A percentile compares a stretch with the other conserved stretches of the same genome.
Conservation (phyloP, 92 coral and sea anemone species). For the Umimayanthus chanpuru region DNA sequence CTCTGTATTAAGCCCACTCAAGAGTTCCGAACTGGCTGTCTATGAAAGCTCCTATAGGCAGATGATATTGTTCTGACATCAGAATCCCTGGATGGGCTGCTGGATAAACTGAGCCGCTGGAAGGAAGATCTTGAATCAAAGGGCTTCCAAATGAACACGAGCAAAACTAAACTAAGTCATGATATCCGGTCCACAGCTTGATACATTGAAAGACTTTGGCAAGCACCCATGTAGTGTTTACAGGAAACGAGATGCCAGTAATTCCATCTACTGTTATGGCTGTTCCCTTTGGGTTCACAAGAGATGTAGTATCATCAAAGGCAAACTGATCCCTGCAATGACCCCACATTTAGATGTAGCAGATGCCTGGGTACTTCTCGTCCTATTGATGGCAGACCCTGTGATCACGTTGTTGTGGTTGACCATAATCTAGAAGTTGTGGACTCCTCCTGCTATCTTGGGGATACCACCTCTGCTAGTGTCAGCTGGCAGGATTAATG, state of each 20-base stretch:
- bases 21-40: too few species aligned
- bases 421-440: too few species aligned
- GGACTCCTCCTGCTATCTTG: too few species aligned
- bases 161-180: background rate
- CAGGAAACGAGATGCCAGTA: background rate
- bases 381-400: too few species aligned
- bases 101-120: background rate
- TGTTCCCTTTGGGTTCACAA: background rate
- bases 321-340: background rate
- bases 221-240: background rate
- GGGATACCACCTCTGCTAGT: too few species aligned
- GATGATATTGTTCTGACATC: too few species aligned
- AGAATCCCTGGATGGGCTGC: too few species aligned
- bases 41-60: too few species aligned
- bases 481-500: too few species aligned
- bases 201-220: background rate
- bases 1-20: too few species aligned
- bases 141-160: background rate
- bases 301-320: too few species aligned
- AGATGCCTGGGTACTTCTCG: background rate
- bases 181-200: background rate
- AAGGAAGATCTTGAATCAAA: background rate
- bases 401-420: too few species aligned
- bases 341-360: background rate
- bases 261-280: background rate